Percentiles rank a stretch among this genome's conserved stretches.
phyloP scores from a whole-genome alignment of 2,888 invertebrate species.

The Philopedon plagiatum region DNA sequence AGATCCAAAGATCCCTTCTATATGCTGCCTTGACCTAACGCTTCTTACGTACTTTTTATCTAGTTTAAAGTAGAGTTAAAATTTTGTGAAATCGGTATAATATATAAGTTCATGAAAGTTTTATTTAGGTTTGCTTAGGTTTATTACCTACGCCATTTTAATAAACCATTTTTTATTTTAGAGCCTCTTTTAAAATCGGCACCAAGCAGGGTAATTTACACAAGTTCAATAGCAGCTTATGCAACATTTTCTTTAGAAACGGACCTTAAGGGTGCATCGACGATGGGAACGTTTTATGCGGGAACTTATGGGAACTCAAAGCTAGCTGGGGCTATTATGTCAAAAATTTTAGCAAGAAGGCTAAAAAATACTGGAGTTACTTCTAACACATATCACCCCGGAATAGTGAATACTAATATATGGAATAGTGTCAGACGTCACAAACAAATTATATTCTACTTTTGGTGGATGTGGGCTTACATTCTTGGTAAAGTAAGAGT shows the following conservation, averaged over 20 bases:
- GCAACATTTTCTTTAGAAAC: background rate
- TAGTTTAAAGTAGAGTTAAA: too few species aligned
- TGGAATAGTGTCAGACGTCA: background rate
- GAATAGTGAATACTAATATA: conserved; percentile 7
- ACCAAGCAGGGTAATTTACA: conserved; percentile 34
- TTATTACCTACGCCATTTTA: too few species aligned
- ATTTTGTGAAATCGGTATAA: too few species aligned
- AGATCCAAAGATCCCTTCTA: too few species aligned
- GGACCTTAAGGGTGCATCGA: too few species aligned
- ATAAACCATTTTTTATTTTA: too few species aligned
- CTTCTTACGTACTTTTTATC: too few species aligned
- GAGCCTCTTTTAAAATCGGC: conserved; percentile 33
- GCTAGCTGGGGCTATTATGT: conserved; percentile 15
- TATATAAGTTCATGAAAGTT: too few species aligned
- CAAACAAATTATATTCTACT: background rate
- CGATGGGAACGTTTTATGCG: background rate
- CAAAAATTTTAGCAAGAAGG: conserved; percentile 27
- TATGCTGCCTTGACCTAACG: too few species aligned
- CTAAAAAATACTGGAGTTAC: conserved; percentile 33
- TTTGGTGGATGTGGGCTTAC: background rate
- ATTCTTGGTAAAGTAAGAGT: conserved; percentile 11
- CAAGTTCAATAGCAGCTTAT: conserved; percentile 32
- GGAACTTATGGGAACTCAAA: conserved; percentile 35
- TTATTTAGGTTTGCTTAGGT: too few species aligned
- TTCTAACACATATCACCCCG: conserved; percentile 37